A percentile compares a stretch with the other conserved stretches of the same genome.
These are phyloP conservation scores for Rhopilema esculentum DNA, from an alignment of 30 jellyfish, hydroid and myxozoan genomes.

Conservation along the genomic window DNA sequence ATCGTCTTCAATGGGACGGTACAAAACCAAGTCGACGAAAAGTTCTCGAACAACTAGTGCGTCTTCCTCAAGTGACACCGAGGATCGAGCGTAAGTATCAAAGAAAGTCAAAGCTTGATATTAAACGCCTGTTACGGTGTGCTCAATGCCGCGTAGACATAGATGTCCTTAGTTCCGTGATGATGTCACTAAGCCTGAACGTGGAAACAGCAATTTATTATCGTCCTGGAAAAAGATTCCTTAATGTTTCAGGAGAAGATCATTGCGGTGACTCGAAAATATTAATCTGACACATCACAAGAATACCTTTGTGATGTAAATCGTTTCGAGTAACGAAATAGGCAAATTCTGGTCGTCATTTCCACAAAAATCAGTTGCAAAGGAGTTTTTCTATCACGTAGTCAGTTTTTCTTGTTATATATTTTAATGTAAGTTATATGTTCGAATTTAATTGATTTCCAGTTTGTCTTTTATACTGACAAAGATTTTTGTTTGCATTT, in stretches of 20 bases:
- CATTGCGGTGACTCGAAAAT: neutral
- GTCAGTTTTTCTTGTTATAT: neutral
- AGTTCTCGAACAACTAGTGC: conserved; percentile 71
- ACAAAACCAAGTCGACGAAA: conserved; percentile 56
- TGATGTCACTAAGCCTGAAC: too few species aligned
- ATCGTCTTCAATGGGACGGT: conserved; percentile 66
- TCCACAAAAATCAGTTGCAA: too few species aligned
- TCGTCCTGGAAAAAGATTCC: neutral
- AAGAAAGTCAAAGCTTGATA: too few species aligned
- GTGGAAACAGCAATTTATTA: neutral
- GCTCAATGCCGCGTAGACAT: neutral
- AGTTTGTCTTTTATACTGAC: neutral
- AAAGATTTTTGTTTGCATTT: neutral
- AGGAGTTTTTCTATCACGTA: too few species aligned
- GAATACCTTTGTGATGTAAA: too few species aligned
- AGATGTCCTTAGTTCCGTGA: too few species aligned
- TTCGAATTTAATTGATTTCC: too few species aligned
- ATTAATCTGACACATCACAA: too few species aligned
- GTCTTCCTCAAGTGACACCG: conserved; percentile 33
- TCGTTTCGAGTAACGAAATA: too few species aligned
- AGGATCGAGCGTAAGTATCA: conserved; percentile 58
- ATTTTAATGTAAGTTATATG: too few species aligned
- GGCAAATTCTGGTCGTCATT: too few species aligned
- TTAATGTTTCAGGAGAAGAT: neutral
- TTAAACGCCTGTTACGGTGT: too few species aligned